phyloP scores from a whole-genome alignment of 1,140 invertebrate species.

The Drosophila repletoides region DNA sequence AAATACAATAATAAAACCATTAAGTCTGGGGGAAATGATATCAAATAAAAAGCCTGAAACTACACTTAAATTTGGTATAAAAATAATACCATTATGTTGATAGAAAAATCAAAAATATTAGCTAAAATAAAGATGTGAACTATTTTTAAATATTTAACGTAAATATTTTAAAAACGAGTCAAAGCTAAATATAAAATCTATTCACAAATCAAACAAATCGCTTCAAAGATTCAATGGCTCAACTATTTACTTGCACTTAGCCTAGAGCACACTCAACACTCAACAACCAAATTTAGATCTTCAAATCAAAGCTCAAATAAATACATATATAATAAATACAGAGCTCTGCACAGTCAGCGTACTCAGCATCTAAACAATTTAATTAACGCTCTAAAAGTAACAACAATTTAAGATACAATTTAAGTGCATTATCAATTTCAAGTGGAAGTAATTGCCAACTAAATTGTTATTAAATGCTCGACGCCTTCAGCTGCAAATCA shows the following conservation, averaged over 20 bases:
- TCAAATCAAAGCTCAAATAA: too few relatives aligned
- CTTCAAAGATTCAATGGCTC: neutral
- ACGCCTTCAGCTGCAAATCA: conserved; percentile 7
- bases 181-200: neutral
- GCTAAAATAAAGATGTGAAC: too few relatives aligned
- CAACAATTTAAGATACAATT: conserved; percentile 12
- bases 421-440: neutral
- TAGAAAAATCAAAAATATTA: too few relatives aligned
- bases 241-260: neutral
- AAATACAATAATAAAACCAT: neutral
- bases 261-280: neutral
- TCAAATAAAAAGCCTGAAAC: too few relatives aligned
- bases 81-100: too few relatives aligned
- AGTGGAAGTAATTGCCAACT: conserved; percentile 8
- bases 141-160: too few relatives aligned
- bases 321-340: conserved; percentile 12
- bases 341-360: neutral
- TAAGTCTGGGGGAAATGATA: too few relatives aligned
- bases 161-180: neutral
- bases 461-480: conserved; percentile 2
- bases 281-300: too few relatives aligned
- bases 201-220: neutral
- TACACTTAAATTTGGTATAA: too few relatives aligned
- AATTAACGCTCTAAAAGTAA: conserved; percentile 17
- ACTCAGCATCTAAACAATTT: too few relatives aligned